Conservation (phyloP, 1,140 invertebrate species). For the Drosophila virilis region DNA sequence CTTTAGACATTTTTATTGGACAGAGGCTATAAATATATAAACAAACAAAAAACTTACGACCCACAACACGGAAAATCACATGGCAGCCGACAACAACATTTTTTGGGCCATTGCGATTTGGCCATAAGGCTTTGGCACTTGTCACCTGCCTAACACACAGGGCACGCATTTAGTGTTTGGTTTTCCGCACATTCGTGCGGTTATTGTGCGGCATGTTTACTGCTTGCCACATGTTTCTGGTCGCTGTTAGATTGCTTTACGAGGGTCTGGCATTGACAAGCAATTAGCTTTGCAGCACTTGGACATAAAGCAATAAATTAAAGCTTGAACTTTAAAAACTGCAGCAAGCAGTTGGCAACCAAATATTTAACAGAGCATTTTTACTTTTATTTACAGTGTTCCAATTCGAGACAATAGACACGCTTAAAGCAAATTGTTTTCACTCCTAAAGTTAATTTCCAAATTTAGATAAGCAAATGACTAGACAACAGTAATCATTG, state of each 20-base stretch:
- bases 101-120: constrained; percentile 1
- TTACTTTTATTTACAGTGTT: background rate
- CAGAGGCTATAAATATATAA: background rate
- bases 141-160: constrained; percentile 20
- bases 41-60: constrained; percentile 1
- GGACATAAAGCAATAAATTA: background rate
- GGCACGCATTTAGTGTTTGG: constrained; percentile 2
- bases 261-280: constrained; percentile 6
- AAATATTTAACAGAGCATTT: background rate
- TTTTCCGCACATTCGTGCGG: background rate
- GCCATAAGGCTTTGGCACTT: constrained; percentile 11
- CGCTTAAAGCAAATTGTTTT: constrained; percentile 8
- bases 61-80: background rate
- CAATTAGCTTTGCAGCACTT: background rate
- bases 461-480: constrained; percentile 12
- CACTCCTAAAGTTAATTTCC: background rate
- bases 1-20: background rate
- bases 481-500: background rate
- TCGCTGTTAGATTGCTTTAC: constrained; percentile 1
- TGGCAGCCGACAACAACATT: background rate
- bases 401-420: background rate
- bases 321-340: background rate
- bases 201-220: background rate
- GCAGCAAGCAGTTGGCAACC: no score
- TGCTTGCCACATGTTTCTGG: constrained; percentile 2